phyloP scores from a whole-genome alignment of 2,888 invertebrate species.

The Chironomus riparius region DNA sequence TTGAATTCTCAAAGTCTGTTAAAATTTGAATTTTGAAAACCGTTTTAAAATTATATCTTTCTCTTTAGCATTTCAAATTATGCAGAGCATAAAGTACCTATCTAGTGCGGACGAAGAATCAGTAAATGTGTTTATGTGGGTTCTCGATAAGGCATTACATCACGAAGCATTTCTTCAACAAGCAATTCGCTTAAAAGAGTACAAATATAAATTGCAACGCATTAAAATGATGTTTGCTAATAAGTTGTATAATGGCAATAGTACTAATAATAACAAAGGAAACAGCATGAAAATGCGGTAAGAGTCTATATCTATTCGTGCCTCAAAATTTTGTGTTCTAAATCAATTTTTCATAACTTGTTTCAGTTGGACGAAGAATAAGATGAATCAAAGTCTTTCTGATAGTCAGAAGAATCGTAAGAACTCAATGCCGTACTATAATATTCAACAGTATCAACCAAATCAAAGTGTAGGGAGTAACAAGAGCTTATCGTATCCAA shows the following conservation, averaged over 20 bases:
- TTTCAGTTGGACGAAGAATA: constrained; percentile 31
- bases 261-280: constrained; percentile 34
- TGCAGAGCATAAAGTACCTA: constrained; percentile 32
- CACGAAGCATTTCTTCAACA: constrained; percentile 41
- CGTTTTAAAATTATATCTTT: not conserved
- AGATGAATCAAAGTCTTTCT: constrained; percentile 29
- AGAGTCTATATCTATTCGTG: not conserved
- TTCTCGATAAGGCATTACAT: constrained; percentile 40
- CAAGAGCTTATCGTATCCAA: constrained; percentile 39
- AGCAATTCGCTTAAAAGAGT: constrained; percentile 39
- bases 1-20: not conserved
- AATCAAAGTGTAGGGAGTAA: not conserved
- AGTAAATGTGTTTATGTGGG: constrained; percentile 38
- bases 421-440: constrained; percentile 12
- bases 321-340: no score
- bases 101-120: constrained; percentile 39
- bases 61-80: not conserved
- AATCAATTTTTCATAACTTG: not conserved
- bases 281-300: constrained; percentile 26
- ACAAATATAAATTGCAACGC: constrained; percentile 40
- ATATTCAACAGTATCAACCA: not conserved
- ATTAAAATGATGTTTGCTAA: constrained; percentile 39
- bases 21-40: not conserved
- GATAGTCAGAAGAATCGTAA: constrained; percentile 20
- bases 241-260: constrained; percentile 36